Conservation (phyloP, 2,797 vertebrate species). For the Artibeus jamaicensis region DNA sequence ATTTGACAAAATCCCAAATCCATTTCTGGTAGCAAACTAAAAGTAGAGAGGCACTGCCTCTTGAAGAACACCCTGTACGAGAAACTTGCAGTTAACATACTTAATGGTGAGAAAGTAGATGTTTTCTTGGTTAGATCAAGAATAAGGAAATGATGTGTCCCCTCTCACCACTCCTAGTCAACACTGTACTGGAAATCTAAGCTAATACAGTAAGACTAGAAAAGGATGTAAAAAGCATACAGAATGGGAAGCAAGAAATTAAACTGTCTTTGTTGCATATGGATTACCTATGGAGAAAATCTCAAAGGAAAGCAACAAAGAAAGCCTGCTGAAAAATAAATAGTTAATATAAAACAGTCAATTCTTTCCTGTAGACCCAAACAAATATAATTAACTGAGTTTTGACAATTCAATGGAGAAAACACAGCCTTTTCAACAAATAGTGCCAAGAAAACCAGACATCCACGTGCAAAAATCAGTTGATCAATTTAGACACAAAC, state of each 20-base stretch:
- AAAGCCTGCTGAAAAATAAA: background rate
- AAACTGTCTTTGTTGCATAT: background rate
- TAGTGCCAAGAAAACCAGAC: background rate
- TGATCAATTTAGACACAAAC: background rate
- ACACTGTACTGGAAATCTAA: background rate
- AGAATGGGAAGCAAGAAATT: background rate
- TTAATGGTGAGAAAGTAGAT: background rate
- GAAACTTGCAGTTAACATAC: background rate
- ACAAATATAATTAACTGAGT: background rate
- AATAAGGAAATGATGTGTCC: background rate
- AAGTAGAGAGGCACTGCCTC: background rate
- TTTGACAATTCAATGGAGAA: background rate
- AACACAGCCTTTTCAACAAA: background rate
- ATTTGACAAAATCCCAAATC: background rate
- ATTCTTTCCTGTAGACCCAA: background rate
- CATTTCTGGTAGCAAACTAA: background rate
- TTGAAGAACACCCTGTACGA: background rate
- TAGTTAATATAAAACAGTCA: background rate
- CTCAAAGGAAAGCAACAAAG: background rate
- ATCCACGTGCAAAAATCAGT: background rate
- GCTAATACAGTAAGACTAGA: background rate
- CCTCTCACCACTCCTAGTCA: background rate
- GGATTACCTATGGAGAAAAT: background rate
- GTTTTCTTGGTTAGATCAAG: background rate
- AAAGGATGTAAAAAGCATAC: background rate